phyloP scores from a whole-genome alignment of 2,888 invertebrate species.

The Biston betularia region DNA sequence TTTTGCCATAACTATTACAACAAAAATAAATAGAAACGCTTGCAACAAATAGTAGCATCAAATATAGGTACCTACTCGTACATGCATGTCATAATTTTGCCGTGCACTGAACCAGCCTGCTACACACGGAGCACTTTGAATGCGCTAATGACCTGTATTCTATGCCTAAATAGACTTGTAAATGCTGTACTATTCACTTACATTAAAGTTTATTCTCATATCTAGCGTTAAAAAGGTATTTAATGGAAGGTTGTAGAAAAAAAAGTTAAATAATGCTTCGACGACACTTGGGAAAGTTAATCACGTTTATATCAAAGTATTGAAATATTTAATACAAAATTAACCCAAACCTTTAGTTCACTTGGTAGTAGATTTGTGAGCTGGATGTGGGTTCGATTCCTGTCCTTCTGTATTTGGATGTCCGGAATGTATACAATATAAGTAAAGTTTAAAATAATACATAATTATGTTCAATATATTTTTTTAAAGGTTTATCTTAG shows the following conservation, averaged over 20 bases:
- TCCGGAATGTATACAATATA: too few relatives aligned
- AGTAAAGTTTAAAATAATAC: too few relatives aligned
- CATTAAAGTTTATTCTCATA: background rate
- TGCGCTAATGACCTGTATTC: conserved; percentile 57
- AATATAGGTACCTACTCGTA: conserved; percentile 35
- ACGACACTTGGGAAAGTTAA: background rate
- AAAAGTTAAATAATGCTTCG: background rate
- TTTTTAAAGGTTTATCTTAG: too few relatives aligned
- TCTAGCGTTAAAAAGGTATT: background rate
- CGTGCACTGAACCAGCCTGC: conserved; percentile 54
- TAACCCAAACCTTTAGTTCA: too few relatives aligned
- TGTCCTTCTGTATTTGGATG: too few relatives aligned
- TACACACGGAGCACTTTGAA: conserved; percentile 57
- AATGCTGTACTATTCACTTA: conserved; percentile 1
- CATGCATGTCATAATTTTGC: conserved; percentile 56
- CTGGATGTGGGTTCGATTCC: too few relatives aligned
- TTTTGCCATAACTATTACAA: background rate
- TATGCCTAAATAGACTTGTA: conserved; percentile 38
- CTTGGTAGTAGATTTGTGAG: too few relatives aligned
- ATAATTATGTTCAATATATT: too few relatives aligned
- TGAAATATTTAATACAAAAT: too few relatives aligned
- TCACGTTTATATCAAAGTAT: too few relatives aligned
- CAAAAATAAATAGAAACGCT: conserved; percentile 43
- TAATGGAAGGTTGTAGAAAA: background rate
- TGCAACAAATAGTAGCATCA: conserved; percentile 47